Evolutionary conservation across 1,140 invertebrate species (phyloP), one percentile per base, ranked within the genome.

Genomic region (Copidosoma floridanum): DNA sequence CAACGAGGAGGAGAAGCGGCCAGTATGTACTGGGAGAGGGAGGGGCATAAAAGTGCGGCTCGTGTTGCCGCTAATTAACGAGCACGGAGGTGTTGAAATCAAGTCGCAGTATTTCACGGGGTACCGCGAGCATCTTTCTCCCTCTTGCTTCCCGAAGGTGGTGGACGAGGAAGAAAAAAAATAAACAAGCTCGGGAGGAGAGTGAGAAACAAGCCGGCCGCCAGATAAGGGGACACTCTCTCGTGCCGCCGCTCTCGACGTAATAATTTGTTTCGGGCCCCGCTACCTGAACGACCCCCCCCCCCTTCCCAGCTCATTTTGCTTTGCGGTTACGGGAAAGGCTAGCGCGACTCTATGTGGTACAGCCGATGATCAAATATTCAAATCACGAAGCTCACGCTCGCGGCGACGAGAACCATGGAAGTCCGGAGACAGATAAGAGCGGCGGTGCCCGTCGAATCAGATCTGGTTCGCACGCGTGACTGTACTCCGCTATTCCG

Each of bases 31-130:
- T n/a, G 38, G 12, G 20, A 70, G 65, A 58, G n/a, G 12, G 32
- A 16, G 51, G 26, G 55, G 59, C 61, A 57, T 57, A 64, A 60
- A 65, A 65, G 61, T 50, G 61, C 58, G 57, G 58, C 47, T 51
- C 47, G 53, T 66, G 66, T 59, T 57, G 54, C 53, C 57, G 65
- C 73, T 75, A 78, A 77, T 75, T 75, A 76, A 76, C 71, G 73
- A 76, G 63, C 63, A 18, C 61, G 27, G 56, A 73, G 69, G 68
- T 72, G 73, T 75, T 70, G 70, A 76, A 76, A 74, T 74, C 70
- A 66, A 77, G 68, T 76, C 63, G 70, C 69, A 70, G 69, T 76
- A 77, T 74, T 76, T 76, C 68, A 76, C 71, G 40, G 64, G 27
- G 38, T 40, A 43, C 40, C 57, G 57, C 62, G 66, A 67, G 64